Percentiles rank a stretch among this genome's conserved stretches.
phyloP scores from a whole-genome alignment of 2,113 vertebrate genomes.

The Oceanites oceanicus region DNA sequence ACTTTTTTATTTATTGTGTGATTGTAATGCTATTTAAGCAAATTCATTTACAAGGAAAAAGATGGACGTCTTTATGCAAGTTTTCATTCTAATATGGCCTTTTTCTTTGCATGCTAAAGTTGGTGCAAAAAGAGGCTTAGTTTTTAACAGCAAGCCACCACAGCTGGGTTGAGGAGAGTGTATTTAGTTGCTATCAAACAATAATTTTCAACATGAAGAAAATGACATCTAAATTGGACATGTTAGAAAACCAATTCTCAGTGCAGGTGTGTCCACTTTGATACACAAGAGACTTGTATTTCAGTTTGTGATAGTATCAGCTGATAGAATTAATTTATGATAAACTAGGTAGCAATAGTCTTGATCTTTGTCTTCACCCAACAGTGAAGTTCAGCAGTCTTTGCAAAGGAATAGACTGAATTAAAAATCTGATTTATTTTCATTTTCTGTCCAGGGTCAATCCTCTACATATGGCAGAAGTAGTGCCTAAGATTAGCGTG shows the following conservation, averaged over 20 bases:
- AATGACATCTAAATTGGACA: background rate
- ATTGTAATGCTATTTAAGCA: background rate
- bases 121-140: background rate
- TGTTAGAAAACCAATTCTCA: background rate
- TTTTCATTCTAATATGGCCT: background rate
- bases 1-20: fast-evolving
- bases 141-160: background rate
- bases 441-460: background rate
- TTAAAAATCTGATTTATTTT: background rate
- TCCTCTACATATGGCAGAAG: background rate
- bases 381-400: background rate
- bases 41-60: background rate
- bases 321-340: background rate
- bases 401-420: background rate
- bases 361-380: background rate
- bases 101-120: background rate
- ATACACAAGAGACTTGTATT: background rate
- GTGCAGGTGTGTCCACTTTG: background rate
- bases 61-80: background rate
- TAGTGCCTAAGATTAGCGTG: background rate
- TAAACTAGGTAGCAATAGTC: background rate
- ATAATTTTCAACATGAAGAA: background rate
- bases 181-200: background rate
- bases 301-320: background rate
- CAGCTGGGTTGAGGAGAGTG: background rate